Evolutionary conservation across 2,888 invertebrate genomes (phyloP), one percentile per base, ranked within the genome.

Genomic region (Ferrisia virgata): DNA sequence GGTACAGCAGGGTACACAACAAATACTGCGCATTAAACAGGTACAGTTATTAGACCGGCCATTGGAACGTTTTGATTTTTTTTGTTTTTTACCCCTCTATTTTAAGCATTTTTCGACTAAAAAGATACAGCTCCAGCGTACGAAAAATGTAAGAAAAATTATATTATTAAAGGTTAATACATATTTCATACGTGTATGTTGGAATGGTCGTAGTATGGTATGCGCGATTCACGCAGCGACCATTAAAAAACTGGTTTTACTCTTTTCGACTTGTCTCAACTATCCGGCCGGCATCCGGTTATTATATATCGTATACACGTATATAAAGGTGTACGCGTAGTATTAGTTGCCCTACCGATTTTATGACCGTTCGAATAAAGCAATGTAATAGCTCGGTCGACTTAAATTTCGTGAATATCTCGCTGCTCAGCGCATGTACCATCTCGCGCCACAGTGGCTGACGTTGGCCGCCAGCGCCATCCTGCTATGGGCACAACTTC

Each of bases 341-440:
- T 53, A 80, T 80, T 80, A 31, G 80, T 80, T 47, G 53, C 80
- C 79, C 43, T 33, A 40, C 39, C 53, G 43, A 43, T 80, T 80
- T 80, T 80, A 80, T 31, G 80, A 33, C 28, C 80, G 80, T 43
- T 80, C 53, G 53, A 80, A 80, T 80, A 80, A 80, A 80, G 80
- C 80, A 53, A 80, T 53, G 80, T 80, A 80, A 80, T 80, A 43
- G 53, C 80, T 22, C 47, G 79, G 18, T 43, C 2, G 43, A 13
- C 43, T 80, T 80, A 80, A 80, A 80, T 43, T 53, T 80, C 43
- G 79, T 79, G 43, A 40, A 79, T 79, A 79, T 43, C 11, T 39
- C 40, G 15, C 76, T 43, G 43, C 3, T 11, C 47, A 47, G 47
- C 47, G 47, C 47, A n/a, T 36, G 36, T 36, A 18, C 47, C n/a